These are phyloP conservation scores for Lysandra bellargus DNA, from an alignment of 2,888 invertebrate genomes.

Conservation along the genomic window DNA sequence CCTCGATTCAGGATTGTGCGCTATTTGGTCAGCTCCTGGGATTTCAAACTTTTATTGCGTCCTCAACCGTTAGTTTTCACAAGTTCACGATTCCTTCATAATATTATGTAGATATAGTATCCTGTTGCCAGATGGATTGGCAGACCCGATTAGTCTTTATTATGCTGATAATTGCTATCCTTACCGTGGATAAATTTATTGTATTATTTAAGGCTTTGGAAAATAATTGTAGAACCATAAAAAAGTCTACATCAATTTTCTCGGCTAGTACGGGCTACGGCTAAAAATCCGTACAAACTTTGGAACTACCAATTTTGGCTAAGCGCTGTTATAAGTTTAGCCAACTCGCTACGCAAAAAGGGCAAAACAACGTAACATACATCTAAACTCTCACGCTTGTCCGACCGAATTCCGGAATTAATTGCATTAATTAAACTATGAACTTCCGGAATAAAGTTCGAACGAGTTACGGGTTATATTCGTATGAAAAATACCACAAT, in stretches of 20 bases:
- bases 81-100: too few relatives aligned
- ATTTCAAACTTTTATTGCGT: too few relatives aligned
- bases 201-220: too few relatives aligned
- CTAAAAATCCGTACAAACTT: neutral
- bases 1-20: too few relatives aligned
- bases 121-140: too few relatives aligned
- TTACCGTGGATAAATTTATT: too few relatives aligned
- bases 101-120: too few relatives aligned
- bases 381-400: neutral
- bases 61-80: too few relatives aligned
- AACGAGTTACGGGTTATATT: neutral
- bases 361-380: neutral
- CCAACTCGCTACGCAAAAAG: conserved; percentile 10
- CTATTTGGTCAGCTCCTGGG: too few relatives aligned
- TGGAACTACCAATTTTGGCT: neutral
- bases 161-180: too few relatives aligned
- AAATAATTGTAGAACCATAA: too few relatives aligned
- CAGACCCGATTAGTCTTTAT: too few relatives aligned
- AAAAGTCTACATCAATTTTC: neutral
- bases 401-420: neutral
- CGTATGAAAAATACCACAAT: conserved; percentile 4
- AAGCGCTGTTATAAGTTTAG: conserved; percentile 2
- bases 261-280: neutral
- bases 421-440: conserved; percentile 9
- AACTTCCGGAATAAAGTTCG: conserved; percentile 9